phyloP scores from a whole-genome alignment of 2,888 invertebrate species.

The Acanthosoma haemorrhoidale region DNA sequence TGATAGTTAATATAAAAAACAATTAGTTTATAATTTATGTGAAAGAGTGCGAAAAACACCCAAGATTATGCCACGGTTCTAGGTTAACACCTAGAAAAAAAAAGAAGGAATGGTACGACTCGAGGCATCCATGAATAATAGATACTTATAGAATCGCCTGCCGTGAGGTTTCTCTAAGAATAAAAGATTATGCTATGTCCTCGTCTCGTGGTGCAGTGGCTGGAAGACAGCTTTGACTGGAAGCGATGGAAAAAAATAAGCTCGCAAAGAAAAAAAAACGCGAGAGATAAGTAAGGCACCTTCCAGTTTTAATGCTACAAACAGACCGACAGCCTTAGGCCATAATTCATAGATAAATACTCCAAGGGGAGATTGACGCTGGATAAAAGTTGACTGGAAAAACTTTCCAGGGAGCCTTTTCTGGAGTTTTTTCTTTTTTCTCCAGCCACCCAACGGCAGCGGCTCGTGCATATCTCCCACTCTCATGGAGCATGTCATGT shows the following conservation, averaged over 20 bases:
- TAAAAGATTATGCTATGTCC: background rate
- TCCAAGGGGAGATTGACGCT: background rate
- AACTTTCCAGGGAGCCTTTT: background rate
- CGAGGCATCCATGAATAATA: too few relatives aligned
- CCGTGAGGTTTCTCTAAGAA: background rate
- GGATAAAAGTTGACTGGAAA: background rate
- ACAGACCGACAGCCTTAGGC: background rate
- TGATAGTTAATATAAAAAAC: too few relatives aligned
- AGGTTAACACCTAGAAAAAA: too few relatives aligned
- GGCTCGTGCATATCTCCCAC: too few relatives aligned
- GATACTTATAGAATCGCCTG: too few relatives aligned
- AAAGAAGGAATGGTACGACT: too few relatives aligned
- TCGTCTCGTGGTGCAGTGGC: too few relatives aligned
- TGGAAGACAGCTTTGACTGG: background rate
- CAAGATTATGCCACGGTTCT: too few relatives aligned
- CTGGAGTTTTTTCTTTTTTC: background rate
- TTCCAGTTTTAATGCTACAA: conserved; percentile 2
- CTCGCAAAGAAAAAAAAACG: background rate
- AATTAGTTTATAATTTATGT: too few relatives aligned
- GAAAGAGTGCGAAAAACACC: too few relatives aligned
- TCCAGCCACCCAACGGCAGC: too few relatives aligned
- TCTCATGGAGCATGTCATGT: too few relatives aligned
- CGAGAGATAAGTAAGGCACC: background rate
- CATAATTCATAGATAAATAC: conserved; percentile 12
- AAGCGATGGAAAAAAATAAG: background rate